phyloP scores from a whole-genome alignment of 2,797 vertebrate species.

The Chrosomus eos region DNA sequence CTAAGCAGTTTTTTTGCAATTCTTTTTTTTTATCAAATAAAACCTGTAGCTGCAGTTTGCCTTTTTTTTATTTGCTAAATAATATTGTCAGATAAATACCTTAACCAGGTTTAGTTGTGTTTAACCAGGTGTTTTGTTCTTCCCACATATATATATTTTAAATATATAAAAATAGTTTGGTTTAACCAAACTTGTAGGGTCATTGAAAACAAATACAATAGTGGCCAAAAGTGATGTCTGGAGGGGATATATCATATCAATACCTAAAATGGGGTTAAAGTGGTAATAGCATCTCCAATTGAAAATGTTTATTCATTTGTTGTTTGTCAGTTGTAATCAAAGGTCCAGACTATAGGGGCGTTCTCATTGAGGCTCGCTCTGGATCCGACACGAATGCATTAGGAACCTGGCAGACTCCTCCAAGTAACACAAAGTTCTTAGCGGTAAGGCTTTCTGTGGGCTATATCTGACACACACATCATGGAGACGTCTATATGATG shows the following conservation, averaged over 20 bases:
- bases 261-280: background rate
- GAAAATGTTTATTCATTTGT: background rate
- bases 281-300: background rate
- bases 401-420: constrained; percentile 69
- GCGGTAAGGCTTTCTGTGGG: constrained; percentile 54
- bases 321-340: constrained; percentile 66
- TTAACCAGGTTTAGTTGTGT: too few relatives aligned
- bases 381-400: constrained; percentile 53
- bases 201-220: background rate
- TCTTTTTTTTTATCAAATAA: background rate
- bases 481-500: background rate
- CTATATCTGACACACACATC: background rate
- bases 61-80: background rate
- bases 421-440: constrained; percentile 71
- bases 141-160: too few relatives aligned
- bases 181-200: background rate
- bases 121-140: too few relatives aligned
- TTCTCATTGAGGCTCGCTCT: constrained; percentile 68
- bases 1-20: too few relatives aligned
- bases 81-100: background rate
- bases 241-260: background rate
- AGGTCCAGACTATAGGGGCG: constrained; percentile 67
- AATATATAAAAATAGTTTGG: background rate
- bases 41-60: background rate
- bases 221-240: background rate